These are phyloP conservation scores for Corythaeola cristata DNA, from an alignment of 2,113 vertebrate genomes.

Conservation along the genomic window DNA sequence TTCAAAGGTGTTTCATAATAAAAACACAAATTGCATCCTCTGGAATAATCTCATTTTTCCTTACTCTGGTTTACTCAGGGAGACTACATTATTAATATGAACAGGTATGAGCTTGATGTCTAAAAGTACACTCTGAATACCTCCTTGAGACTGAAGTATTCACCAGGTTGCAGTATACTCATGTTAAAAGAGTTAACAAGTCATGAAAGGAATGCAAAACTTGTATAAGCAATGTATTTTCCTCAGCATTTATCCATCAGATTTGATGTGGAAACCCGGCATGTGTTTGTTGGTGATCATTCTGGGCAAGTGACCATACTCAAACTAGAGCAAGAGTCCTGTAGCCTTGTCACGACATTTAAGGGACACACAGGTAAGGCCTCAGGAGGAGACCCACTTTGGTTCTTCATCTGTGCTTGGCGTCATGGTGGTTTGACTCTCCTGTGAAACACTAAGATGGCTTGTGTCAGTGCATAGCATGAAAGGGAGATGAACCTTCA, in stretches of 20 bases:
- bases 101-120: not conserved
- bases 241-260: conserved; percentile 79
- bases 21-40: not conserved
- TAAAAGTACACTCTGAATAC: not conserved
- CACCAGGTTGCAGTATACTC: not conserved
- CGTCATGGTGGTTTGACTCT: not conserved
- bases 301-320: conserved; percentile 98
- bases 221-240: conserved; percentile 1
- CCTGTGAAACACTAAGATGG: not conserved
- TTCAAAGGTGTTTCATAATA: not conserved
- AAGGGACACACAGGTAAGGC: conserved; percentile 93
- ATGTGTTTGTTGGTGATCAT: conserved; percentile 95
- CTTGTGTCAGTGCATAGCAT: not conserved
- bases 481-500: not conserved
- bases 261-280: conserved; percentile 96
- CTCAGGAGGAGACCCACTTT: not conserved
- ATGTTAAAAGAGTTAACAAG: not conserved
- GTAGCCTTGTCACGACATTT: conserved; percentile 93
- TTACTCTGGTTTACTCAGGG: not conserved
- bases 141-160: not conserved
- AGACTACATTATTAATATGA: not conserved
- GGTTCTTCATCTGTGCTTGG: not conserved
- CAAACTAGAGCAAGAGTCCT: conserved; percentile 94
- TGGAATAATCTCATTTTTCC: not conserved
- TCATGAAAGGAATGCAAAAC: not conserved